Base-by-base conservation (phyloP, 2,113 vertebrate species). In the Dolichotis patagonum region DNA sequence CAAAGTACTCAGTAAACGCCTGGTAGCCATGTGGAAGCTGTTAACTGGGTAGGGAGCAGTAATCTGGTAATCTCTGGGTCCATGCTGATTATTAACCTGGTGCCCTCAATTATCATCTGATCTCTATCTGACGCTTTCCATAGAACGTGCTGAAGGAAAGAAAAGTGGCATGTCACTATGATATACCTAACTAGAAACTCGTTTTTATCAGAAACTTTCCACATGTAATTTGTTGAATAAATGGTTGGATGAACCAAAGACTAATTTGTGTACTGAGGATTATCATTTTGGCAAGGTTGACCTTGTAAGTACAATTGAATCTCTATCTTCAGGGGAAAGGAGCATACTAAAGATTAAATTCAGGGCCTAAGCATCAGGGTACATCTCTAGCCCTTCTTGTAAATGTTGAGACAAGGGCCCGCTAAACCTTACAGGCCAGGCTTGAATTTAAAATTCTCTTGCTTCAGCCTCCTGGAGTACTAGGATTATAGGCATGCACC, bases 241-340 rank as follows among this genome's bases (percentile, higher is more conserved):
- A 60, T 54, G 30, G 84, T 46, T 94, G 54, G 32, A 95, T 67
- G 26, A 91, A 88, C 22, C 52, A 28, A 96, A 78, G 67, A 65
- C 56, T 83, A 81, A 81, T 52, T 20, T 81, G 63, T 73, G 13
- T 32, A 26, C 2, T 65, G 38, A 89, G 83, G 49, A 85, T 73
- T 54, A 77, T 46, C 38, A 78, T 71, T 90, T 77, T 90, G 83
- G 85, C 28, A 30, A 28, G 10, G 58, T 75, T 63, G 19, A 28
- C 5, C 77, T 80, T 63, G 52, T 52, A 52, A 82, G 77, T 78
- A 83, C 24, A 88, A 85, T 16, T 52, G 14, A 93, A 85, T 75
- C 65, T 30, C n/a, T 49, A 78, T 32, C 24, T 78, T 78, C 7
- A 16, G 2, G 26, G 14, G 43, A 24, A 38, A 71, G 14, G 3